phyloP scores from a whole-genome alignment of 2,888 invertebrate genomes.

The Coecobrya sp. region DNA sequence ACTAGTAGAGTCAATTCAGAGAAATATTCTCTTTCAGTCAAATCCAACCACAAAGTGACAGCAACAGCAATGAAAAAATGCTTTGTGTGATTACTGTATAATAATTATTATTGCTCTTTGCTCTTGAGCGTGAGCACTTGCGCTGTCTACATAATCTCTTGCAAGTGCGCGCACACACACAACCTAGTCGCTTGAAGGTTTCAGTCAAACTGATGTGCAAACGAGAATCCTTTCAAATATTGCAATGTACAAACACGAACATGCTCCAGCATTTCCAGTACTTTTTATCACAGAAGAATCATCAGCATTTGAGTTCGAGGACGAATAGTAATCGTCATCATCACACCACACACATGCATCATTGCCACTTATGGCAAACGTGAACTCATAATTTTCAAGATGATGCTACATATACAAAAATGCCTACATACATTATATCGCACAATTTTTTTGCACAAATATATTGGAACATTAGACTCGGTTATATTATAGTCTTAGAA shows the following conservation, averaged over 20 bases:
- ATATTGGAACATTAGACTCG: too few species aligned
- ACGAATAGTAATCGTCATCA: slow-evolving; percentile 57
- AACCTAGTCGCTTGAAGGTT: slow-evolving; percentile 25
- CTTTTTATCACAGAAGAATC: slow-evolving; percentile 27
- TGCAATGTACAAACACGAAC: slow-evolving; percentile 30
- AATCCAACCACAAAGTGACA: not conserved
- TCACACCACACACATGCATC: slow-evolving; percentile 25
- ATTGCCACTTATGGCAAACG: slow-evolving; percentile 14
- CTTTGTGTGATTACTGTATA: not conserved
- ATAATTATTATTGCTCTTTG: too few species aligned
- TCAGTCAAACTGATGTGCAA: slow-evolving; percentile 59
- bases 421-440: not conserved
- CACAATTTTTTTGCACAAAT: too few species aligned
- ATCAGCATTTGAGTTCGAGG: slow-evolving; percentile 63
- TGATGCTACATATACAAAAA: not conserved
- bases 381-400: slow-evolving; percentile 34
- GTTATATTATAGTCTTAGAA: too few species aligned
- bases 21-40: slow-evolving; percentile 2
- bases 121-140: not conserved
- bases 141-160: not conserved
- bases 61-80: not conserved
- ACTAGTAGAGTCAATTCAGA: not conserved
- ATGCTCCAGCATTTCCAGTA: slow-evolving; percentile 59
- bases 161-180: slow-evolving; percentile 29
- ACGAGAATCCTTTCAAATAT: slow-evolving; percentile 2